Evolutionary conservation across 1,140 invertebrate genomes (phyloP).

Genomic region (Probaryconus sp.): DNA sequence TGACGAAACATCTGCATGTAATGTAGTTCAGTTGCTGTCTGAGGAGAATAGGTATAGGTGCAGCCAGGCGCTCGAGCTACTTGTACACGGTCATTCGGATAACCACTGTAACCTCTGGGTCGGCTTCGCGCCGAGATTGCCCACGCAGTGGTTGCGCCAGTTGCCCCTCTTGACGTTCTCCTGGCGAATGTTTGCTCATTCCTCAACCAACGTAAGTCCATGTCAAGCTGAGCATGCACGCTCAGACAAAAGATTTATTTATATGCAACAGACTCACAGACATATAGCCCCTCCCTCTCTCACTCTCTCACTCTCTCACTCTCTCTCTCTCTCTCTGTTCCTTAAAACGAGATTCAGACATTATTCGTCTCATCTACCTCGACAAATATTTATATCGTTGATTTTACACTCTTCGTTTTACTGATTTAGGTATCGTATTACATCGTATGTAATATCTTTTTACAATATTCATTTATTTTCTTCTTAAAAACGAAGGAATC

Average conservation of each 20-base stretch:
- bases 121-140: constrained; percentile 52
- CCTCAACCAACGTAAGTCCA: constrained; percentile 16
- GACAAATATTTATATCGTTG: too few species aligned
- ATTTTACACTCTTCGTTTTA: too few species aligned
- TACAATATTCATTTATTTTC: too few species aligned
- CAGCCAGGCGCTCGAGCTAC: constrained; percentile 54
- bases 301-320: too few species aligned
- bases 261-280: too few species aligned
- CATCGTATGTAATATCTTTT: too few species aligned
- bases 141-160: constrained; percentile 20
- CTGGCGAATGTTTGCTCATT: constrained; percentile 27
- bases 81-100: constrained; percentile 42
- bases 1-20: constrained; percentile 50
- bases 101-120: constrained; percentile 61
- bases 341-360: too few species aligned
- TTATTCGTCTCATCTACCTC: too few species aligned
- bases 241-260: not conserved
- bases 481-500: too few species aligned
- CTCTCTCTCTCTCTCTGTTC: too few species aligned
- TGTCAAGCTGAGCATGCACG: not conserved
- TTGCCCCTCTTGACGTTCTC: constrained; percentile 40
- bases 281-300: too few species aligned
- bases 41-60: constrained; percentile 65
- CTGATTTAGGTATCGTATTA: too few species aligned
- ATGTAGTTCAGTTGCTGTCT: constrained; percentile 42